These are phyloP conservation scores for Cyphomyrus discorhynchus DNA, from an alignment of 2,113 vertebrate genomes.

Conservation along the genomic window DNA sequence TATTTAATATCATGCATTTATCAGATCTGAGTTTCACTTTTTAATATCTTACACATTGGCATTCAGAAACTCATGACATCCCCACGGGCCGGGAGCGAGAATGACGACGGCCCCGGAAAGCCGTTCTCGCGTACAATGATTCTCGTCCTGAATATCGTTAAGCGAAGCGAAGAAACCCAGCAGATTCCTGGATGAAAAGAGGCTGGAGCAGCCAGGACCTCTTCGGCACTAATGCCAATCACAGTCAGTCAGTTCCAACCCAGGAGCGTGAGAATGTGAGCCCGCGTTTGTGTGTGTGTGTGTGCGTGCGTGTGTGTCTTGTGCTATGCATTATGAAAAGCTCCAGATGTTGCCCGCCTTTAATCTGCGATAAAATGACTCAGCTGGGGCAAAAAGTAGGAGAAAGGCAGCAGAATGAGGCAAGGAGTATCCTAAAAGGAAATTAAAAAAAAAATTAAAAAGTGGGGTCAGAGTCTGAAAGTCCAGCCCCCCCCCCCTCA, in stretches of 20 bases:
- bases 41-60: not conserved
- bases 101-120: not conserved
- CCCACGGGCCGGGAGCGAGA: not conserved
- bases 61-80: not conserved
- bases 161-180: not conserved
- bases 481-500: conserved; percentile 5
- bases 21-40: not conserved
- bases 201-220: conserved; percentile 32
- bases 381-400: conserved; percentile 75
- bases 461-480: conserved; percentile 59
- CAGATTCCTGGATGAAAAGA: conserved; percentile 17
- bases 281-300: conserved; percentile 31
- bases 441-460: conserved; percentile 48
- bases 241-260: conserved; percentile 53
- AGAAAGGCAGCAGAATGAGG: conserved; percentile 73
- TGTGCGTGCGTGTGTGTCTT: conserved; percentile 34
- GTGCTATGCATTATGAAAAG: conserved; percentile 66
- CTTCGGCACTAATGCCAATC: conserved; percentile 57
- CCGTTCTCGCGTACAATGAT: not conserved
- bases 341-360: conserved; percentile 80
- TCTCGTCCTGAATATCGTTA: not conserved
- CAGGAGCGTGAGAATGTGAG: conserved; percentile 62
- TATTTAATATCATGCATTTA: not conserved
- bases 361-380: conserved; percentile 83
- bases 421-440: conserved; percentile 63